Base-by-base conservation (phyloP, 2,797 vertebrate genomes). In the Denticeps clupeoides region DNA sequence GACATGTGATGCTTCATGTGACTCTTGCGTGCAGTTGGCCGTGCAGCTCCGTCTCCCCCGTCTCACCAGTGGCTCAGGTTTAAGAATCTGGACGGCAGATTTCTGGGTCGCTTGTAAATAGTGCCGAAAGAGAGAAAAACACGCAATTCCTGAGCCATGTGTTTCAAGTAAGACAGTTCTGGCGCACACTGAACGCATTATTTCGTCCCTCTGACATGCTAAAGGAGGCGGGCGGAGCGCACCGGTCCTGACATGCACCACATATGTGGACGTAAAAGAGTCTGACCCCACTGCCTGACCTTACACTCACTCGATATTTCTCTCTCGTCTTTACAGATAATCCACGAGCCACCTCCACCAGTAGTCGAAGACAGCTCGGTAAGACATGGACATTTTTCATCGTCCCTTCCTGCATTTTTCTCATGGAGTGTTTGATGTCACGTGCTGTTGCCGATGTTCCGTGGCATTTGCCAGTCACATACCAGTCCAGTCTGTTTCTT, bases 341-440 rank as follows among this genome's bases (percentile, higher is more conserved):
- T 99, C 68, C 93, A 90, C 26, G 94, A 91, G 51, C 86, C 90
- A 1, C 90, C 93, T 0, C 89, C 91, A 1, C 89, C 89, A 7
- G 73, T 80, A 5, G 69, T 60, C n/a, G 89, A 94, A 45, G 93
- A 96, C 59, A 96, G 91, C 4, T 91, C 94, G 83, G 94, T 97
- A 83, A 81, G 92, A 62, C 49, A 41, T 31, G 43, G 40, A 24
- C 7, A 11, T 12, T 29, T 7, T 22, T 26, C 32, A n/a, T 1
- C 45, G n/a, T n/a, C n/a, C n/a, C n/a, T 42, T 49, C n/a, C 5
- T 4, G 18, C 32, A 27, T 27, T 33, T 7, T 16, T 15, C 33
- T 33, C 4, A 12, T 32, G 29, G 5, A 16, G 15, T 15, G 32
- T 32, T 13, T 18, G n/a, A n/a, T n/a, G n/a, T n/a, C n/a, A n/a